Conservation (phyloP, 37 sponge, comb jelly and placozoan species). For the Hormiphora californensis region DNA sequence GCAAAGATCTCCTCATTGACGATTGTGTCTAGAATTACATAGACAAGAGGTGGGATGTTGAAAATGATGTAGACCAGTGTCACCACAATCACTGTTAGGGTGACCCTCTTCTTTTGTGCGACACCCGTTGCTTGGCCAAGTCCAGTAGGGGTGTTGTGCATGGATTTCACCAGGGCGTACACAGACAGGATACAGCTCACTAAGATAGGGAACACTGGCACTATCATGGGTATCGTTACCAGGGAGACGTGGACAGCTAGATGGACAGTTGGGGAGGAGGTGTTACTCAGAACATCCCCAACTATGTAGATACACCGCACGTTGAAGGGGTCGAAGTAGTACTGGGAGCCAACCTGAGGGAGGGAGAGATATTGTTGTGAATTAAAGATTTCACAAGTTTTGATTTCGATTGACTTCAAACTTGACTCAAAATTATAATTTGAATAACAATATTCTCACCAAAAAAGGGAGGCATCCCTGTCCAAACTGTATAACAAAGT, state of each 20-base stretch:
- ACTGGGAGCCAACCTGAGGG: neutral
- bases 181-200: constrained; percentile 36
- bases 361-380: neutral
- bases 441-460: neutral
- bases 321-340: neutral
- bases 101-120: constrained; percentile 37
- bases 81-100: constrained; percentile 25
- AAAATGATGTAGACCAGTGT: constrained; percentile 32
- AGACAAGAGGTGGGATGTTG: constrained; percentile 15
- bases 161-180: constrained; percentile 18
- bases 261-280: neutral
- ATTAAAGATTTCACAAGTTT: neutral
- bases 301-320: neutral
- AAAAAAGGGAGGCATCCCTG: constrained; percentile 23
- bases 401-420: neutral
- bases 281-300: constrained; percentile 2
- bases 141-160: neutral
- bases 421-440: neutral
- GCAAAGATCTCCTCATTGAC: constrained; percentile 14
- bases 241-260: neutral
- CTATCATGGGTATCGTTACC: constrained; percentile 32
- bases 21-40: neutral
- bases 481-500: neutral
- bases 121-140: neutral
- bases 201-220: constrained; percentile 29